Conservation (phyloP, 2,888 invertebrate genomes). For the Cheiracanthium punctorium region DNA sequence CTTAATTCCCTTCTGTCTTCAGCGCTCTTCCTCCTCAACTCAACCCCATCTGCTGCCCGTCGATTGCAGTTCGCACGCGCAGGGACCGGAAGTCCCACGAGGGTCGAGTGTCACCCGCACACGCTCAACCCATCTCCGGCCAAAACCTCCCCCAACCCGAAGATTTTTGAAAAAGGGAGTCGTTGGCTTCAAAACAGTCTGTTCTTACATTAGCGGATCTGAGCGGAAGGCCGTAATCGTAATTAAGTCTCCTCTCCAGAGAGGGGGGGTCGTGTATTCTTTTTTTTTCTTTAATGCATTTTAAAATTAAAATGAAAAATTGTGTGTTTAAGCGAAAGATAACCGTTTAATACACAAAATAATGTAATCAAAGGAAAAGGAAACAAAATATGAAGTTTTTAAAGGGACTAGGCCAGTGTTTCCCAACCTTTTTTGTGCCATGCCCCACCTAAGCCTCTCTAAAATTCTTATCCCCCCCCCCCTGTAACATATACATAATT, state of each 20-base stretch:
- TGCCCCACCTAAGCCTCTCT: slow-evolving; percentile 37
- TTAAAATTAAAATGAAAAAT: too few species aligned
- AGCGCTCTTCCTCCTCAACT: not conserved
- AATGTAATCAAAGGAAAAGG: too few species aligned
- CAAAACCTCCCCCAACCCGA: not conserved
- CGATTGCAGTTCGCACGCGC: slow-evolving; percentile 6
- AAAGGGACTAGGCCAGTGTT: too few species aligned
- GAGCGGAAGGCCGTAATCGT: too few species aligned
- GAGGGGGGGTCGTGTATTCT: too few species aligned
- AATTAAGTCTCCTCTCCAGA: too few species aligned
- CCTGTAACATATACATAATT: too few species aligned
- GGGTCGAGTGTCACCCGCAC: slow-evolving; percentile 47
- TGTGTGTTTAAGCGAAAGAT: too few species aligned
- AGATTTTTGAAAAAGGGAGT: not conserved
- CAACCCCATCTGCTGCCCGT: slow-evolving; percentile 16
- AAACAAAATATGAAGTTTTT: too few species aligned
- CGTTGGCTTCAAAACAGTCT: not conserved
- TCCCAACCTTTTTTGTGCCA: slow-evolving; percentile 39
- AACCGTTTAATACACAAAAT: too few species aligned
- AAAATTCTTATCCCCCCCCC: slow-evolving; percentile 28
- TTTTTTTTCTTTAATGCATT: too few species aligned
- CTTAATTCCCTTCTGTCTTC: slow-evolving; percentile 2
- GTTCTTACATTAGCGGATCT: too few species aligned
- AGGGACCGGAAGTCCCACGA: slow-evolving; percentile 59
- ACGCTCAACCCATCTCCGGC: slow-evolving; percentile 1